Percentiles rank a stretch among this genome's conserved stretches.
Conservation (phyloP, 2,888 invertebrate genomes). For the Idaea biselata region DNA sequence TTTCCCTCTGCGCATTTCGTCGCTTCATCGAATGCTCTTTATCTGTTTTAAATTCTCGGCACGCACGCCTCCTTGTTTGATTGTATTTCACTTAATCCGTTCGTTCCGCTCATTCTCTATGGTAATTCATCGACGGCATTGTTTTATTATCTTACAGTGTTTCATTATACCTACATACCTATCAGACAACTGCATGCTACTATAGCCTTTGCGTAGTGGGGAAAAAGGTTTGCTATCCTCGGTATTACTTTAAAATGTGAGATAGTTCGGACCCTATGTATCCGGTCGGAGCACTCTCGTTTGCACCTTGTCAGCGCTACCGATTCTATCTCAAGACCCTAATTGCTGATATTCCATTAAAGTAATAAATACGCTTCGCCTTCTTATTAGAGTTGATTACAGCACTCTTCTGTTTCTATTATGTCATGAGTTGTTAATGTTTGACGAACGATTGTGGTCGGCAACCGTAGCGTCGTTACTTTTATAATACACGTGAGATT, state of each 20-base stretch:
- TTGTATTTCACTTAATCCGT: constrained; percentile 75
- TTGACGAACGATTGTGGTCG: constrained; percentile 54
- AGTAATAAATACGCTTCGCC: constrained; percentile 73
- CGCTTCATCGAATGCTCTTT: constrained; percentile 42
- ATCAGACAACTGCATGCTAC: constrained; percentile 30
- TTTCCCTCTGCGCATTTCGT: constrained; percentile 40
- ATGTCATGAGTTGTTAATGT: constrained; percentile 67
- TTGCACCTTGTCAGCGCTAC: constrained; percentile 79
- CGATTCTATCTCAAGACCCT: constrained; percentile 71
- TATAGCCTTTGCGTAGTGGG: constrained; percentile 36
- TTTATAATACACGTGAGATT: constrained; percentile 57
- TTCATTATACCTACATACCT: constrained; percentile 30
- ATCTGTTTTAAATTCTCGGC: constrained; percentile 55
- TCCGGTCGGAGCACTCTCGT: constrained; percentile 74
- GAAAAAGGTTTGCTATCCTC: constrained; percentile 37
- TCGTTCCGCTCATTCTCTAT: constrained; percentile 75
- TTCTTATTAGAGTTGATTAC: constrained; percentile 73
- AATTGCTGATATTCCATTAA: constrained; percentile 80
- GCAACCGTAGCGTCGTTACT: constrained; percentile 42
- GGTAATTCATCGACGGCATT: constrained; percentile 73
- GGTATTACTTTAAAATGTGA: constrained; percentile 32
- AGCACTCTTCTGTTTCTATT: constrained; percentile 69
- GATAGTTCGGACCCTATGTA: constrained; percentile 51
- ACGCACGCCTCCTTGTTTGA: constrained; percentile 67
- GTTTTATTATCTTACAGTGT: constrained; percentile 66